phyloP scores from a whole-genome alignment of 1,140 invertebrate species.

The Drosophila insularis region DNA sequence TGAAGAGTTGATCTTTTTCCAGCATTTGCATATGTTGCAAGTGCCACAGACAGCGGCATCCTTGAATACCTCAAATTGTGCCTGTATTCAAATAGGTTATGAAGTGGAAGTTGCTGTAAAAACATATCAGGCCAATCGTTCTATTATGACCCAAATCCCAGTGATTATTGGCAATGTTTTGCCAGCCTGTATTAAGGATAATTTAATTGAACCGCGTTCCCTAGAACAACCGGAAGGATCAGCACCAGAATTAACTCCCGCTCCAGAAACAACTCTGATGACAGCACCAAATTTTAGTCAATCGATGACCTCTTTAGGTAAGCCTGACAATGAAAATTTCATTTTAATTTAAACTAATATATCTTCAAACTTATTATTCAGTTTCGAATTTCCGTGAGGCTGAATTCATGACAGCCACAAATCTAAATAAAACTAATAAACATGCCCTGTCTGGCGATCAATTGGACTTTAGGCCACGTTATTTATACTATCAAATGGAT shows the following conservation, averaged over 20 bases:
- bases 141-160: conserved; percentile 81
- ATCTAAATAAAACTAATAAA: conserved; percentile 68
- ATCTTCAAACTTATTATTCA: background rate
- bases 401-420: conserved; percentile 67
- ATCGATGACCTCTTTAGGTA: conserved; percentile 60
- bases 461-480: conserved; percentile 67
- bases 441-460: conserved; percentile 60
- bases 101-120: conserved; percentile 84
- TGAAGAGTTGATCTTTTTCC: conserved; percentile 78
- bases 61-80: conserved; percentile 85
- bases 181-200: conserved; percentile 30
- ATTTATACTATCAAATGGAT: conserved; percentile 72
- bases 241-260: conserved; percentile 44
- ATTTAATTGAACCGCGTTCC: conserved; percentile 6
- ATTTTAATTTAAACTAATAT: background rate
- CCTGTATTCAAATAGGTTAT: conserved; percentile 88
- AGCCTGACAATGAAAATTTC: background rate
- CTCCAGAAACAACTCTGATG: conserved; percentile 9
- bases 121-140: conserved; percentile 77
- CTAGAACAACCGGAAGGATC: conserved; percentile 1
- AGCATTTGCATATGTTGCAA: conserved; percentile 82
- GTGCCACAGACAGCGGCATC: conserved; percentile 87
- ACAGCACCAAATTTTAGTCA: conserved; percentile 31
- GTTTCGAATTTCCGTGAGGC: conserved; percentile 66
- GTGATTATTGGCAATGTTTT: conserved; percentile 84